A percentile compares a stretch with the other conserved stretches of the same genome.
Conservation (phyloP, 2,888 invertebrate species). For the Scaptodrosophila latifasciaeformis region DNA sequence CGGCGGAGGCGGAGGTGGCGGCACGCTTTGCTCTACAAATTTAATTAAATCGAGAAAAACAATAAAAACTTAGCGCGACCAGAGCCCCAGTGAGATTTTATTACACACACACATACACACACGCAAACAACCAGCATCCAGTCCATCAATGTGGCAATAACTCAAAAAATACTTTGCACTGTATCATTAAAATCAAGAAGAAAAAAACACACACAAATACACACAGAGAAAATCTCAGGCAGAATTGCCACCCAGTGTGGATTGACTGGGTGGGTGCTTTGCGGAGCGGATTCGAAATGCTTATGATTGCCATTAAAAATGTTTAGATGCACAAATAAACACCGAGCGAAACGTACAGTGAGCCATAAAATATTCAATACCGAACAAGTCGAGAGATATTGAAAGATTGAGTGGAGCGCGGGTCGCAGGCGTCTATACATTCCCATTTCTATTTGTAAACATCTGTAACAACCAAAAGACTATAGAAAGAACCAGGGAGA, state of each 20-base stretch:
- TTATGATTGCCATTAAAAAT: slow-evolving; percentile 55
- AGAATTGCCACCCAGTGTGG: slow-evolving; percentile 52
- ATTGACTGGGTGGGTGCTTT: slow-evolving; percentile 17
- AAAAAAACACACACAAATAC: no score
- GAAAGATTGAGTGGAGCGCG: no score
- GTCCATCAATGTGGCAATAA: slow-evolving; percentile 45
- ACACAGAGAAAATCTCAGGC: slow-evolving; percentile 16
- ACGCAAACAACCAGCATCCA: no score
- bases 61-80: slow-evolving; percentile 48
- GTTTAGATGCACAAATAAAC: slow-evolving; percentile 67
- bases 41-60: slow-evolving; percentile 63
- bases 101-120: slow-evolving; percentile 47
- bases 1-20: slow-evolving; percentile 28
- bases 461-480: slow-evolving; percentile 8
- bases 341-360: slow-evolving; percentile 33
- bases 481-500: not conserved
- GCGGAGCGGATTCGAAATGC: slow-evolving; percentile 18
- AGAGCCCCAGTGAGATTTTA: slow-evolving; percentile 43
- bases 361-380: slow-evolving; percentile 19
- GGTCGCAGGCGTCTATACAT: slow-evolving; percentile 4
- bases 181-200: slow-evolving; percentile 65
- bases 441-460: slow-evolving; percentile 38
- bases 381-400: not conserved
- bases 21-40: slow-evolving; percentile 56
- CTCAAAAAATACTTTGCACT: slow-evolving; percentile 61